A percentile compares a stretch with the other conserved stretches of the same genome.
phyloP scores from a whole-genome alignment of 2,888 invertebrate genomes.

The Apotomis capreana region DNA sequence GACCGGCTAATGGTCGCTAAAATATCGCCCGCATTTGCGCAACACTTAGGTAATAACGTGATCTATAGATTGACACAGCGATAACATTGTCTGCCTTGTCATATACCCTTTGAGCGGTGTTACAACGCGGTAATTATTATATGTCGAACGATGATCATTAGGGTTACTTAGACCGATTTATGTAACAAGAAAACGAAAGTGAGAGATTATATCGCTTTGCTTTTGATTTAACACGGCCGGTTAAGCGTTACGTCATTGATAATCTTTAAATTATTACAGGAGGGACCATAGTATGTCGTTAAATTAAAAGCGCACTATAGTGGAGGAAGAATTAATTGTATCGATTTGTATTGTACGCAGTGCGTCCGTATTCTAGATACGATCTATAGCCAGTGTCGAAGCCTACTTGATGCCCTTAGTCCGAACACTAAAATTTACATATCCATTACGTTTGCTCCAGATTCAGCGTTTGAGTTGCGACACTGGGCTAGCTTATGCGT shows the following conservation, averaged over 20 bases:
- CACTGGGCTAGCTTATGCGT: slow-evolving; percentile 57
- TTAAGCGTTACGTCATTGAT: slow-evolving; percentile 28
- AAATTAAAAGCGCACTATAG: not conserved
- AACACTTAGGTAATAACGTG: slow-evolving; percentile 64
- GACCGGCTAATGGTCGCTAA: slow-evolving; percentile 69
- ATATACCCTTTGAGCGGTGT: slow-evolving; percentile 43
- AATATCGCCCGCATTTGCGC: slow-evolving; percentile 69
- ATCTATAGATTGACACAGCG: slow-evolving; percentile 68
- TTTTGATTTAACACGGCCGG: slow-evolving; percentile 32
- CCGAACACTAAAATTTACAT: slow-evolving; percentile 67
- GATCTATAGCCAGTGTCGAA: slow-evolving; percentile 60
- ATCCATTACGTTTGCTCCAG: slow-evolving; percentile 70
- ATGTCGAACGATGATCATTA: slow-evolving; percentile 43
- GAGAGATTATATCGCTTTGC: slow-evolving; percentile 31
- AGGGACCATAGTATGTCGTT: slow-evolving; percentile 7
- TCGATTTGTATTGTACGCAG: slow-evolving; percentile 21
- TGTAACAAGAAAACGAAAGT: slow-evolving; percentile 41
- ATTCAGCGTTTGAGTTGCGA: slow-evolving; percentile 64
- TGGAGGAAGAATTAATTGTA: not conserved
- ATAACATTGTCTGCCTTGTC: slow-evolving; percentile 63
- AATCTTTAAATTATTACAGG: slow-evolving; percentile 15
- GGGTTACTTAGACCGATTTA: slow-evolving; percentile 38
- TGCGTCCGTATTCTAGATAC: slow-evolving; percentile 24
- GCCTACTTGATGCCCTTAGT: slow-evolving; percentile 58
- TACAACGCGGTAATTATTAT: slow-evolving; percentile 40